These are phyloP conservation scores for Danio choprae DNA, from an alignment of 2,797 vertebrate genomes.

Conservation along the genomic window DNA sequence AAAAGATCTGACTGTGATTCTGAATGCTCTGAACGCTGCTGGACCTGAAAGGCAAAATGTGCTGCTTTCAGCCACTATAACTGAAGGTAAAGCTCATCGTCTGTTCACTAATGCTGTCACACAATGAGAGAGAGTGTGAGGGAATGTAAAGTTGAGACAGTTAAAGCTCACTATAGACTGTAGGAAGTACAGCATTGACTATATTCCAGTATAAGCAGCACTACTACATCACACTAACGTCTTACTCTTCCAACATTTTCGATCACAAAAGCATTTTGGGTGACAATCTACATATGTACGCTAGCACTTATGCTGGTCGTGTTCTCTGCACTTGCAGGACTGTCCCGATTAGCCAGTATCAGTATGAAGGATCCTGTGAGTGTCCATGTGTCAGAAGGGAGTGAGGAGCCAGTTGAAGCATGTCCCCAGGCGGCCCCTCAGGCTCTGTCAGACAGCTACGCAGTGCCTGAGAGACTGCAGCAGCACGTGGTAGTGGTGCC, in stretches of 20 bases:
- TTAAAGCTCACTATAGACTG: neutral
- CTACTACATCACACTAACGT: neutral
- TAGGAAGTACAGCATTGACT: neutral
- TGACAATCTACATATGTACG: neutral
- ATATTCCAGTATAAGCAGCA: neutral
- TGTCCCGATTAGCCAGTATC: slow-evolving; percentile 84
- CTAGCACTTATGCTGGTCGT: neutral
- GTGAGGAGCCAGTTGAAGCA: neutral
- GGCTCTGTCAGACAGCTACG: slow-evolving; percentile 77
- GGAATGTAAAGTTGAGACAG: neutral
- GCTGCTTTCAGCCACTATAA: slow-evolving; percentile 91
- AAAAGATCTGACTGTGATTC: slow-evolving; percentile 88
- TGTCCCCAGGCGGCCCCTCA: slow-evolving; percentile 26
- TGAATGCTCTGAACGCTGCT: slow-evolving; percentile 87
- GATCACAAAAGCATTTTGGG: slow-evolving; percentile 13
- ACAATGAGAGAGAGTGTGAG: neutral
- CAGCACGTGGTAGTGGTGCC: slow-evolving; percentile 89
- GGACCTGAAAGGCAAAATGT: slow-evolving; percentile 85
- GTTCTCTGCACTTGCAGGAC: slow-evolving; percentile 73
- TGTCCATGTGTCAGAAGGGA: slow-evolving; percentile 79
- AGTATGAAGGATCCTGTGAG: slow-evolving; percentile 85
- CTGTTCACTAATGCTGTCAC: neutral
- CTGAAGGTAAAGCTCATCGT: slow-evolving; percentile 75
- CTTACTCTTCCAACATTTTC: neutral
- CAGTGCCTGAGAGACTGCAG: slow-evolving; percentile 84